Percentiles rank a stretch among this genome's conserved stretches.
phyloP scores from a whole-genome alignment of 2,888 invertebrate genomes.

The Chymomyza caudatula region DNA sequence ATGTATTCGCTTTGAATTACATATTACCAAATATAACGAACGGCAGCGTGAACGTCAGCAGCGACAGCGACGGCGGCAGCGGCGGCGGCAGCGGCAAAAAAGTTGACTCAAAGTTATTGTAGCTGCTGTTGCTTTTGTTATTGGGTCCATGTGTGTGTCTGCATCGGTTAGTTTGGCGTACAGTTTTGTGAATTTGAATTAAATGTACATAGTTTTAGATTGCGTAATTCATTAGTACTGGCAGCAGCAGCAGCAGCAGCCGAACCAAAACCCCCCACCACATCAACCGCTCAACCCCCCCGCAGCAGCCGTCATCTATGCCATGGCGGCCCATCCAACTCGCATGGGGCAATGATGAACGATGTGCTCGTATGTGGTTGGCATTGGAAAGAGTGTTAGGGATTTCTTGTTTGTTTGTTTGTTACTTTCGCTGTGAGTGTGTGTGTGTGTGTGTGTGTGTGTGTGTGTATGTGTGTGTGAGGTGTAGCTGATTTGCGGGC shows the following conservation, averaged over 20 bases:
- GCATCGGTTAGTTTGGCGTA: slow-evolving; percentile 63
- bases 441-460: neutral
- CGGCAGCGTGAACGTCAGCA: neutral
- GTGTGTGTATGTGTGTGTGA: slow-evolving; percentile 8
- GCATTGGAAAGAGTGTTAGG: slow-evolving; percentile 35
- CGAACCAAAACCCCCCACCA: slow-evolving; percentile 34
- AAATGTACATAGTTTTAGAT: slow-evolving; percentile 76
- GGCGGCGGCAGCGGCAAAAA: slow-evolving; percentile 41
- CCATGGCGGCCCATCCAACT: neutral
- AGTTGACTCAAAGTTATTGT: slow-evolving; percentile 61
- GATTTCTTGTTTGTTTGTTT: slow-evolving; percentile 10
- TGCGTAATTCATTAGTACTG: slow-evolving; percentile 77
- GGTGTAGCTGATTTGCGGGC: too few relatives aligned
- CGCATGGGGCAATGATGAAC: slow-evolving; percentile 70
- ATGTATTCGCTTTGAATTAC: slow-evolving; percentile 69
- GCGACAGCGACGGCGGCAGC: slow-evolving; percentile 21
- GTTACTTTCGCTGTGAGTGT: neutral
- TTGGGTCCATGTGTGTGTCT: slow-evolving; percentile 36
- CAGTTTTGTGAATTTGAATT: slow-evolving; percentile 74
- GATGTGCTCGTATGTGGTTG: slow-evolving; percentile 73
- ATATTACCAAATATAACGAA: slow-evolving; percentile 61
- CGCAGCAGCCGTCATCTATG: neutral
- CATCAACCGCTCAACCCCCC: slow-evolving; percentile 16
- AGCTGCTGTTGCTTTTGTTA: slow-evolving; percentile 20
- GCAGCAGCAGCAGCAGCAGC: slow-evolving; percentile 48